Evolutionary conservation across 2,113 vertebrate species (phyloP).

Genomic region (Planiliza haematocheilus): DNA sequence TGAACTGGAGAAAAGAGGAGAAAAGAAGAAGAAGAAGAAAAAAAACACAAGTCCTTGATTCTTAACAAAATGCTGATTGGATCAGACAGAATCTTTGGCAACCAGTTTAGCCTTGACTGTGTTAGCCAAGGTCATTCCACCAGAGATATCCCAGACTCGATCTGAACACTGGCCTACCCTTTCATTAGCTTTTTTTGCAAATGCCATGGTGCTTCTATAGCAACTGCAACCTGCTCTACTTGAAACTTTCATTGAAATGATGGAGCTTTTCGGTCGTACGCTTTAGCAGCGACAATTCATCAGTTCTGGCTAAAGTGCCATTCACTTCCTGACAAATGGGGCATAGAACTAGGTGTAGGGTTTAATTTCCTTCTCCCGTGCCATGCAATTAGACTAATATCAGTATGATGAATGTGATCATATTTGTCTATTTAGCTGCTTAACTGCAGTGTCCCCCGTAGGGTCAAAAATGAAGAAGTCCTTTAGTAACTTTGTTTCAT

Average conservation of each 20-base stretch:
- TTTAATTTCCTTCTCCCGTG: constrained; percentile 72
- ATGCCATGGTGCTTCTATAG: constrained; percentile 17
- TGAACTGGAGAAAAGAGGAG: constrained; percentile 18
- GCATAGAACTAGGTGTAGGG: constrained; percentile 58
- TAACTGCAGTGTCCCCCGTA: constrained; percentile 17
- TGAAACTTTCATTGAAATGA: constrained; percentile 51
- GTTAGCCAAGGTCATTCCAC: constrained; percentile 67
- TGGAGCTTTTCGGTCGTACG: constrained; percentile 38
- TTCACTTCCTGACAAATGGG: constrained; percentile 73
- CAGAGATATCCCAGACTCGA: constrained; percentile 37
- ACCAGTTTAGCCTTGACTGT: constrained; percentile 53
- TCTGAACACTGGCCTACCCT: constrained; percentile 8
- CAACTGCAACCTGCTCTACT: constrained; percentile 11
- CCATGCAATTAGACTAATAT: constrained; percentile 71
- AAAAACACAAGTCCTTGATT: constrained; percentile 48
- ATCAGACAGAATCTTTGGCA: constrained; percentile 66
- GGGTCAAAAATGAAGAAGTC: neutral
- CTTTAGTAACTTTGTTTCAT: constrained; percentile 11
- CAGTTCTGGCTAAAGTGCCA: constrained; percentile 60
- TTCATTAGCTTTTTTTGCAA: constrained; percentile 46
- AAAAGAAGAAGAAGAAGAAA: constrained; percentile 24
- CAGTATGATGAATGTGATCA: constrained; percentile 70
- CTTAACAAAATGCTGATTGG: constrained; percentile 58
- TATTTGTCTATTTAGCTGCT: constrained; percentile 62
- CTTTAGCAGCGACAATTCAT: constrained; percentile 58